Conservation (phyloP, 1,140 invertebrate genomes). For the Teleogryllus occipitalis region DNA sequence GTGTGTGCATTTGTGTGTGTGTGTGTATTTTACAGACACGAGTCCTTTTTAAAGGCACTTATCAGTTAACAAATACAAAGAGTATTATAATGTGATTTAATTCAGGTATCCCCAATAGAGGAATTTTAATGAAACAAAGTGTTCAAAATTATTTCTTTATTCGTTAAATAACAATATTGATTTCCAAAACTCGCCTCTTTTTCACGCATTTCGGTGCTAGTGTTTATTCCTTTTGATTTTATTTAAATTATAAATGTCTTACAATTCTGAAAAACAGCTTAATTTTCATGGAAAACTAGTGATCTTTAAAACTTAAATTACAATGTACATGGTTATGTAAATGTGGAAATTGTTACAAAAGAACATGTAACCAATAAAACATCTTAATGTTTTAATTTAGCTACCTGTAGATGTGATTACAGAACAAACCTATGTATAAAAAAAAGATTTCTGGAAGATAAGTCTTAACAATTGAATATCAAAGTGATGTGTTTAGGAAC, state of each 20-base stretch:
- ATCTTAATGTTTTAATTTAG: constrained; percentile 16
- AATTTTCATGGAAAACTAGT: constrained; percentile 8
- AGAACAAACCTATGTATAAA: no score
- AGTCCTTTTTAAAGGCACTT: constrained; percentile 13
- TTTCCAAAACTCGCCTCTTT: no score
- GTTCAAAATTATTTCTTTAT: not conserved
- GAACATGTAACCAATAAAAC: constrained; percentile 21
- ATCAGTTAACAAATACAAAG: not conserved
- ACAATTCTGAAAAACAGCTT: not conserved
- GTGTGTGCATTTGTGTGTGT: not conserved
- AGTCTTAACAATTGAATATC: no score
- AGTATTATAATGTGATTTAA: not conserved
- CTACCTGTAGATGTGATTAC: not conserved
- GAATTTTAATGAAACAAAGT: not conserved
- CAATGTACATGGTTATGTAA: constrained; percentile 17
- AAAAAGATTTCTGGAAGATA: no score
- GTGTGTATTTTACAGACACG: constrained; percentile 2
- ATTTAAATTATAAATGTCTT: no score
- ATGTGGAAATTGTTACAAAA: constrained; percentile 19
- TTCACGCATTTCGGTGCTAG: no score
- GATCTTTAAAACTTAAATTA: not conserved
- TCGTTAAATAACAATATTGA: not conserved
- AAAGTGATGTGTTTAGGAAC: no score
- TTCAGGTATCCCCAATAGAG: constrained; percentile 1
- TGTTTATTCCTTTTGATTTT: no score